A percentile compares a stretch with the other conserved stretches of the same genome.
These are phyloP conservation scores for Sebastes jordani DNA, from an alignment of 2,797 vertebrate genomes.

Conservation along the genomic window DNA sequence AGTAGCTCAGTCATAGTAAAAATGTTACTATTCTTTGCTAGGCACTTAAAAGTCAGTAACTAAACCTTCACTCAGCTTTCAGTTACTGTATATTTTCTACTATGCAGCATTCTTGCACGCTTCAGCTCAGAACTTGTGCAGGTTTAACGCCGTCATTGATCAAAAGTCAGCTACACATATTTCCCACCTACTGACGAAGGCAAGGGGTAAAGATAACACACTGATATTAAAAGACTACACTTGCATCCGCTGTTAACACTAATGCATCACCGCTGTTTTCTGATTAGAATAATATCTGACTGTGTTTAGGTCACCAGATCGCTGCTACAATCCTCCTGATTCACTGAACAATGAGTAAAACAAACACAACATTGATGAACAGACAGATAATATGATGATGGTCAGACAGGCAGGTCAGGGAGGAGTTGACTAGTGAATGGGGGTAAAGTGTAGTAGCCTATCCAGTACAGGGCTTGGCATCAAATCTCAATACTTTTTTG, in stretches of 20 bases:
- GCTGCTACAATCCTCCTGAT: not conserved
- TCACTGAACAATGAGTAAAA: not conserved
- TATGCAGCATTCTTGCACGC: not conserved
- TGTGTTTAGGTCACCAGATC: not conserved
- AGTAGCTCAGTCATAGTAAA: conserved; percentile 49
- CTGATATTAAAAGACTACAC: not conserved
- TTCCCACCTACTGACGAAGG: not conserved
- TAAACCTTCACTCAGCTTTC: conserved; percentile 12
- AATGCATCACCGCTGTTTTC: not conserved
- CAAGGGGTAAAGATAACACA: not conserved
- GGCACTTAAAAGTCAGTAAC: conserved; percentile 72
- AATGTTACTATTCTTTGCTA: conserved; percentile 43
- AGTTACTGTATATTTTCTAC: conserved; percentile 6
- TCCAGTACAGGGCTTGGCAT: not conserved
- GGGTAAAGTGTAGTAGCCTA: not conserved
- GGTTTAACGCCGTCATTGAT: conserved; percentile 7
- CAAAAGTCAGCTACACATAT: not conserved
- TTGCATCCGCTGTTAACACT: not conserved
- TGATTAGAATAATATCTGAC: not conserved
- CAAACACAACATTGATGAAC: not conserved
- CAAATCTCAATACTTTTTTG: not conserved
- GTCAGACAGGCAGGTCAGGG: not conserved
- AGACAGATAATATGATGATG: not conserved
- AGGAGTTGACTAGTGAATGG: not conserved
- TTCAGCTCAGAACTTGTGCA: not conserved